Percentiles rank a stretch among this genome's conserved stretches.
phyloP scores from a whole-genome alignment of 2,113 vertebrate genomes.

The Kryptolebias marmoratus region DNA sequence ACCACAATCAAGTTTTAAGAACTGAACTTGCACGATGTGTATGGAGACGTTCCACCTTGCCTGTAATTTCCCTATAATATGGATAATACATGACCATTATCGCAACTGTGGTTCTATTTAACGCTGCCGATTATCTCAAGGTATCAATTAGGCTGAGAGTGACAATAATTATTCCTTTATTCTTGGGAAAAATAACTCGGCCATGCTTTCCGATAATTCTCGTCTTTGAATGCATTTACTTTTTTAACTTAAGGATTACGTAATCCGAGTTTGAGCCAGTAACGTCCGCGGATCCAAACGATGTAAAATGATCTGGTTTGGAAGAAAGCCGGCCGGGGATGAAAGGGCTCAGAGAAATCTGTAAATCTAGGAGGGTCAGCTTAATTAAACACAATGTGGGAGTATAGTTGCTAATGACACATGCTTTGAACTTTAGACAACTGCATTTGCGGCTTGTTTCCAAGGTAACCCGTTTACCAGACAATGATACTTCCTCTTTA shows the following conservation, averaged over 20 bases:
- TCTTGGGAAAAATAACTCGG: background rate
- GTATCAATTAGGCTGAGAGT: constrained; percentile 6
- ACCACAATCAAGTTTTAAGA: background rate
- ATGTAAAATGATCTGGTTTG: background rate
- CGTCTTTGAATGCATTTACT: background rate
- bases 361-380: constrained; percentile 14
- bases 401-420: constrained; percentile 24
- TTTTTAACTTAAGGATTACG: background rate
- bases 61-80: background rate
- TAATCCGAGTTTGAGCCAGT: background rate
- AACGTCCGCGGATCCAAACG: background rate
- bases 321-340: background rate
- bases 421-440: constrained; percentile 36
- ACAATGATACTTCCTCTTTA: constrained; percentile 7
- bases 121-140: constrained; percentile 14
- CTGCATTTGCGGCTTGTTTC: constrained; percentile 44
- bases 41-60: background rate
- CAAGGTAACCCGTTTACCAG: constrained; percentile 50
- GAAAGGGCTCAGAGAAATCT: background rate
- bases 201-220: background rate
- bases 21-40: background rate
- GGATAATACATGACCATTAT: constrained; percentile 3
- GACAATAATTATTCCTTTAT: background rate
- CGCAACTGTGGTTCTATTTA: background rate
- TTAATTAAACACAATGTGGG: constrained; percentile 31